These are phyloP conservation scores for Pyralis farinalis DNA, from an alignment of 2,888 invertebrate genomes.

Conservation along the genomic window DNA sequence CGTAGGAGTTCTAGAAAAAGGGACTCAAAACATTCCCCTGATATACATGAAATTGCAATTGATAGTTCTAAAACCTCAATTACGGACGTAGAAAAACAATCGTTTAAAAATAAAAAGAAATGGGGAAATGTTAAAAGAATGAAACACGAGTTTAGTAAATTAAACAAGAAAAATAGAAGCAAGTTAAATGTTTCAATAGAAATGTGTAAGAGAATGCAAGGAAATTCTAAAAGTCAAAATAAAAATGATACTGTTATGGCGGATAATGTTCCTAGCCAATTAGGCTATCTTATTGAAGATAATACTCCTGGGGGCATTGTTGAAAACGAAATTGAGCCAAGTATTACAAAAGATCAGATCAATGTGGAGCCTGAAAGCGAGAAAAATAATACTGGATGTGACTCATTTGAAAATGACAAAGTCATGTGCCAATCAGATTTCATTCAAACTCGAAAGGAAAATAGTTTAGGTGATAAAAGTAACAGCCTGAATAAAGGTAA, in stretches of 20 bases:
- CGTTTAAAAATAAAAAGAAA: conserved; percentile 45
- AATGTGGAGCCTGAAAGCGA: background rate
- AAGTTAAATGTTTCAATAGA: conserved; percentile 73
- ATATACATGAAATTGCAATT: conserved; percentile 24
- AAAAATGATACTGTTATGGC: conserved; percentile 6
- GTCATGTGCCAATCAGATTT: background rate
- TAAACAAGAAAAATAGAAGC: conserved; percentile 55
- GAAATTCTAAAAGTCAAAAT: conserved; percentile 25
- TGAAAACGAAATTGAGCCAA: conserved; percentile 2
- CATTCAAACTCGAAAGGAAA: background rate
- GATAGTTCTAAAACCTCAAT: conserved; percentile 40
- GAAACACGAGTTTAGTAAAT: conserved; percentile 68
- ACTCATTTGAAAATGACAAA: background rate
- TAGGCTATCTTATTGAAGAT: conserved; percentile 43
- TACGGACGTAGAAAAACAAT: conserved; percentile 39
- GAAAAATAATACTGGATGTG: background rate
- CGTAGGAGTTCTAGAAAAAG: conserved; percentile 61
- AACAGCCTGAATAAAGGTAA: background rate
- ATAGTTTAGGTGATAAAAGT: background rate
- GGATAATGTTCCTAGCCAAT: conserved; percentile 17
- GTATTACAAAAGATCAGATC: conserved; percentile 11
- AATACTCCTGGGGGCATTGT: conserved; percentile 35
- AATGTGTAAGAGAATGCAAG: conserved; percentile 58
- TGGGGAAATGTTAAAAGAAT: conserved; percentile 71
- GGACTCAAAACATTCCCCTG: conserved; percentile 29